Evolutionary conservation across 2,113 vertebrate species (phyloP).

Genomic region (Anguilla japonica): DNA sequence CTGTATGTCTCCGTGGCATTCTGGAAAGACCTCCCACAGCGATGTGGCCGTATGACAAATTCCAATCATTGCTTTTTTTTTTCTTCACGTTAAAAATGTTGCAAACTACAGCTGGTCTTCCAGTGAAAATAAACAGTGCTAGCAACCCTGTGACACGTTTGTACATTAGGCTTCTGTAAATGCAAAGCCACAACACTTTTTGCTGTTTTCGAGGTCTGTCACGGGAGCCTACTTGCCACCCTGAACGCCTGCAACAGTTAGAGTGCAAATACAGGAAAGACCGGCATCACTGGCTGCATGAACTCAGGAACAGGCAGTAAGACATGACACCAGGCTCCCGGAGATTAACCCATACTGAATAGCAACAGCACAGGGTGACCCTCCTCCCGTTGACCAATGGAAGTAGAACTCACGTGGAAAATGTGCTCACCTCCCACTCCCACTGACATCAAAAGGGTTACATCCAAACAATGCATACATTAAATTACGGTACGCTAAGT

Average conservation of each 20-base stretch:
- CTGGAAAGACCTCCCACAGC: no score
- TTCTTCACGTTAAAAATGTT: no score
- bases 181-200: no score
- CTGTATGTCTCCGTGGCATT: no score
- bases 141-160: no score
- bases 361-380: not conserved
- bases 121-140: no score
- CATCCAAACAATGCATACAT: conserved; percentile 29
- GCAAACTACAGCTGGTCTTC: no score
- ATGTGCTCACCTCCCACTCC: conserved; percentile 12
- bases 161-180: no score
- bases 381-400: not conserved
- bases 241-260: not conserved
- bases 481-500: conserved; percentile 42
- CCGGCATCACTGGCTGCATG: not conserved
- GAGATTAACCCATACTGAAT: not conserved
- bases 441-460: conserved; percentile 44
- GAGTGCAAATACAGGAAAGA: not conserved
- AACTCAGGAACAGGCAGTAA: conserved; percentile 3
- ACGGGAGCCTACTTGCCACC: not conserved
- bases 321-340: not conserved
- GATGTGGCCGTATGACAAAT: no score
- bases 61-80: no score
- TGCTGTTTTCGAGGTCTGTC: no score
- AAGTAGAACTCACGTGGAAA: conserved; percentile 15